phyloP scores from a whole-genome alignment of 2,888 invertebrate species.

The Drosophila falleni region DNA sequence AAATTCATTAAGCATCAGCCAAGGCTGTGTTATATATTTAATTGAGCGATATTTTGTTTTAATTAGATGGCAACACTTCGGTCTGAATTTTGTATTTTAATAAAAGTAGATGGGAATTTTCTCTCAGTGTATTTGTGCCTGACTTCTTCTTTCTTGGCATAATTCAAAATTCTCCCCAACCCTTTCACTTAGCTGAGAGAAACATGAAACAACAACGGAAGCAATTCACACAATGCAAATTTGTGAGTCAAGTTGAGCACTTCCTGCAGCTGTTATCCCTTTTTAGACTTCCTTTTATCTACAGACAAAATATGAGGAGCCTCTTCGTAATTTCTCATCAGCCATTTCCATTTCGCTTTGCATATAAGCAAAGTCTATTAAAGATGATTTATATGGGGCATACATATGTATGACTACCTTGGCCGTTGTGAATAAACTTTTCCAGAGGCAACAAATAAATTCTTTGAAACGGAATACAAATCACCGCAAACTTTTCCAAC shows the following conservation, averaged over 20 bases:
- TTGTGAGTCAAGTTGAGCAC: constrained; percentile 51
- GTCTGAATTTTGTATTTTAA: no score
- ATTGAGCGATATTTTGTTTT: no score
- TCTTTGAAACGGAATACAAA: constrained; percentile 35
- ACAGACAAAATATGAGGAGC: constrained; percentile 35
- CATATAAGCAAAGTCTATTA: constrained; percentile 41
- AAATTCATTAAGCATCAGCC: constrained; percentile 14
- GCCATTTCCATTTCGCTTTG: constrained; percentile 8
- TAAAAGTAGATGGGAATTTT: constrained; percentile 1
- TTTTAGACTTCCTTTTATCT: constrained; percentile 31
- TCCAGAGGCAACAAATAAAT: constrained; percentile 18
- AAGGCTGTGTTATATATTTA: constrained; percentile 9
- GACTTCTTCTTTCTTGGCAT: constrained; percentile 20
- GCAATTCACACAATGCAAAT: constrained; percentile 70
- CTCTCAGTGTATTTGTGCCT: constrained; percentile 6
- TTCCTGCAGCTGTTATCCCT: constrained; percentile 42
- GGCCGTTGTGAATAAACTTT: constrained; percentile 31
- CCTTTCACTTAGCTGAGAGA: constrained; percentile 14
- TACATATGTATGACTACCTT: constrained; percentile 20
- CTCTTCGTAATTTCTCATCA: constrained; percentile 28
- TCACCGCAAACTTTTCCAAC: constrained; percentile 28
- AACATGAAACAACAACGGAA: constrained; percentile 55
- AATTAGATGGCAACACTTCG: no score
- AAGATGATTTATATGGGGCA: constrained; percentile 44
- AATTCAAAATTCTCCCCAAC: constrained; percentile 32